A percentile compares a stretch with the other conserved stretches of the same genome.
Evolutionary conservation across 2,113 vertebrate genomes (phyloP).

Genomic region (Engystomops pustulosus): DNA sequence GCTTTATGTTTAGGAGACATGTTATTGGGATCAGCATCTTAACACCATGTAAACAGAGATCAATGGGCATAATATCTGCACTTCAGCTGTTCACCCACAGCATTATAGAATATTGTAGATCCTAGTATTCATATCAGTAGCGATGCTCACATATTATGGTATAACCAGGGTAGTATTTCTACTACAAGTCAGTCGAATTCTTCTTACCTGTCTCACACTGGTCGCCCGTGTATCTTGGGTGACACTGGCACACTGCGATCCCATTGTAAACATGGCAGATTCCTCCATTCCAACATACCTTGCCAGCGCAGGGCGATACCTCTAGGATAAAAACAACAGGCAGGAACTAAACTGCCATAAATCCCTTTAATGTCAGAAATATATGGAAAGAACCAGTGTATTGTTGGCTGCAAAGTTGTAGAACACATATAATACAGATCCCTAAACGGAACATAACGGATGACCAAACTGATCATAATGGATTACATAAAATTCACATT

Average conservation of each 20-base stretch:
- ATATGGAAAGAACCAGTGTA: background rate
- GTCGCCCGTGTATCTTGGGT: constrained; percentile 63
- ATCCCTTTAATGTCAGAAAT: constrained; percentile 37
- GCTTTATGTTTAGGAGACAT: too few relatives aligned
- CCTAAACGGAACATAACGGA: too few relatives aligned
- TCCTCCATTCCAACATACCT: constrained; percentile 71
- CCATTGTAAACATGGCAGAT: constrained; percentile 64
- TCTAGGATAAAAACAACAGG: constrained; percentile 62
- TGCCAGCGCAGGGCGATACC: constrained; percentile 69
- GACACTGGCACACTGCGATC: constrained; percentile 68
- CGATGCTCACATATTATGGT: background rate
- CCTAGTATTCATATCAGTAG: too few relatives aligned
- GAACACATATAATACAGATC: too few relatives aligned
- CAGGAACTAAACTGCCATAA: constrained; percentile 57
- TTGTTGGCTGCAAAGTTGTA: background rate
- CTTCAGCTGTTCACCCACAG: too few relatives aligned
- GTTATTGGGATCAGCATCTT: too few relatives aligned
- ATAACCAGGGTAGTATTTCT: too few relatives aligned
- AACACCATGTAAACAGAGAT: too few relatives aligned
- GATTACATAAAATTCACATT: too few relatives aligned
- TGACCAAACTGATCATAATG: too few relatives aligned
- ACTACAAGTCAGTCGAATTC: background rate
- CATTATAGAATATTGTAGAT: too few relatives aligned
- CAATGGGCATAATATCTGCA: too few relatives aligned
- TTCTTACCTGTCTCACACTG: constrained; percentile 72